Base-by-base conservation (phyloP, 2,113 vertebrate genomes). In the Gnathonemus longibarbis region DNA sequence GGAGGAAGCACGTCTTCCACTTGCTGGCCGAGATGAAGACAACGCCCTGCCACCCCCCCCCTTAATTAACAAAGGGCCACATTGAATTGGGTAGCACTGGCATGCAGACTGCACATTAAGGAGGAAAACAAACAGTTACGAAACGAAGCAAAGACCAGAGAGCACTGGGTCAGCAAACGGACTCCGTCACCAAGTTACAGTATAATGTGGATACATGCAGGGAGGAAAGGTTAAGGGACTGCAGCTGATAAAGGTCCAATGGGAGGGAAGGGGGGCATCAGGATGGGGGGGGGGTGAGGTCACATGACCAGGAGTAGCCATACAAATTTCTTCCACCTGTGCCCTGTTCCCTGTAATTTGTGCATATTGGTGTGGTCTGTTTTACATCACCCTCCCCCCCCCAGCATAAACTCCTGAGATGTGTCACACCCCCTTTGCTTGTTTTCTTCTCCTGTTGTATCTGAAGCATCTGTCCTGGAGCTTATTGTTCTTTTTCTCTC, bases 11-110 rank as follows among this genome's bases (percentile, higher is more conserved):
- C 13, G 50, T 90, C 88, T 27, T 77, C 91, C 90, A 89, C 88
- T 91, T 91, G 88, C 90, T 77, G 88, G 90, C 89, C 91, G 91
- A 90, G 91, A 92, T 90, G 77, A 0, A 15, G 83, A 85, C 46
- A 42, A 70, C 15, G 11, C 24, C 62, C 62, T 27, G n/a, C 10
- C 9, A 10, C 62, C 52, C 58, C 62, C 15, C n/a, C 39, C 2
- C 74, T 50, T 35, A 58, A 49, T 84, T 86, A 89, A 45, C 58
- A 49, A 45, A 89, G 58, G 24, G 21, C 39, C 87, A 62, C 87
- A 66, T 45, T 62, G 86, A 88, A n/a, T 24, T 3, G 19, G 56
- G 27, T 24, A 88, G 35, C 3, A 10, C 21, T 58, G 53, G 52
- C 52, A 9, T 15, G 35, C 50, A 88, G 35, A 7, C 35, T 5